Evolutionary conservation across 2,113 vertebrate genomes (phyloP).

Genomic region (Merops nubicus): DNA sequence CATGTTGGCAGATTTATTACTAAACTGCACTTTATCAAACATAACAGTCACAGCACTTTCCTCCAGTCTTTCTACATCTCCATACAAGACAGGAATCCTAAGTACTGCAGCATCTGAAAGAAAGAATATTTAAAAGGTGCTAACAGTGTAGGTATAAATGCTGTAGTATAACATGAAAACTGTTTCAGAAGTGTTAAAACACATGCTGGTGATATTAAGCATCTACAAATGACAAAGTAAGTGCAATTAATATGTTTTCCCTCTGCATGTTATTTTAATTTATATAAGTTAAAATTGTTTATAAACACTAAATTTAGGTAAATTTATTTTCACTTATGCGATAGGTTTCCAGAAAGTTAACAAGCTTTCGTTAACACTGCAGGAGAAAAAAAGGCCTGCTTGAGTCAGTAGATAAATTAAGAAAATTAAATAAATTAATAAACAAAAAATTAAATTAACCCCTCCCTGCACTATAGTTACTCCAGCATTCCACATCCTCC

Average conservation of each 20-base stretch:
- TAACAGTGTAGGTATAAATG: background rate
- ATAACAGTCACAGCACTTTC: conserved; percentile 92
- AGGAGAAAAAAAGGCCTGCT: background rate
- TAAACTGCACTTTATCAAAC: conserved; percentile 90
- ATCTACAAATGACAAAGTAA: background rate
- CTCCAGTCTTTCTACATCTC: conserved; percentile 88
- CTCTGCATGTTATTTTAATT: background rate
- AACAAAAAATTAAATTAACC: too few relatives aligned
- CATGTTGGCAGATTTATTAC: conserved; percentile 85
- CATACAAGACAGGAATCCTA: conserved; percentile 90
- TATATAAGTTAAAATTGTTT: background rate
- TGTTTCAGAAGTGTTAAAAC: background rate
- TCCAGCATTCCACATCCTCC: background rate
- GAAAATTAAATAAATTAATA: too few relatives aligned
- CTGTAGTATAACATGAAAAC: background rate
- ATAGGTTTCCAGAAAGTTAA: background rate
- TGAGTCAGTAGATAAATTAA: background rate
- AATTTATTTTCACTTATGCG: background rate
- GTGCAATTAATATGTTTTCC: background rate
- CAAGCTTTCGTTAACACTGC: background rate
- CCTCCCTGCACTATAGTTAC: background rate
- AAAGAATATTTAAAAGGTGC: background rate
- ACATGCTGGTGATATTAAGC: background rate
- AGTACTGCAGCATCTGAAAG: conserved; percentile 86
- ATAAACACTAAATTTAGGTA: background rate